phyloP scores from a whole-genome alignment of 1,140 invertebrate species.

The Drosophila pandora region DNA sequence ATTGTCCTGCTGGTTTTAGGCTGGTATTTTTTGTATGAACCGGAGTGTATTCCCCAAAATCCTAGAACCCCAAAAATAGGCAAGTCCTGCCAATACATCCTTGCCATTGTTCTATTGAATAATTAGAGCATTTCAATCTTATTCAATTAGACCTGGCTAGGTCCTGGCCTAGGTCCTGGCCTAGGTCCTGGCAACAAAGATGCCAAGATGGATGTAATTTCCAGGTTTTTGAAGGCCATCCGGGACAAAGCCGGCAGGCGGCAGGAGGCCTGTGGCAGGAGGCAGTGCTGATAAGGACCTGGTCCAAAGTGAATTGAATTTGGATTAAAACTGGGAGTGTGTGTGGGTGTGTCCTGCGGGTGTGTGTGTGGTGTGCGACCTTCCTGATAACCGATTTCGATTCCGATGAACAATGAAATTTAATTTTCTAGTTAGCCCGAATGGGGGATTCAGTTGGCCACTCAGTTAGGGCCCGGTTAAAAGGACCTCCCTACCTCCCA shows the following conservation, averaged over 20 bases:
- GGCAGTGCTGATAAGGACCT: conserved; percentile 2
- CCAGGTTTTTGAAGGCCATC: conserved; percentile 8
- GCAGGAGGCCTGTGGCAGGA: too few species aligned
- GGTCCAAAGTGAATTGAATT: conserved; percentile 44
- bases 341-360: neutral
- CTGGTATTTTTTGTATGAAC: neutral
- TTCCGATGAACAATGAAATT: conserved; percentile 36
- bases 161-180: neutral
- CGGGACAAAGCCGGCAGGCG: too few species aligned
- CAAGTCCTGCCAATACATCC: conserved; percentile 7
- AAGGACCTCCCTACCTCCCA: too few species aligned
- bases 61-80: neutral
- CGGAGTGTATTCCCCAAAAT: neutral
- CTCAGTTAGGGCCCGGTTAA: too few species aligned
- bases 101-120: conserved; percentile 50
- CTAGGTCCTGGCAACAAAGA: too few species aligned
- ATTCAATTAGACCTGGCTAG: conserved; percentile 49
- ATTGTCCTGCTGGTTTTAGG: too few species aligned
- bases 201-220: too few species aligned
- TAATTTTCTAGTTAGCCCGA: conserved; percentile 14
- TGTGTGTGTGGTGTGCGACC: too few species aligned
- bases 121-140: conserved; percentile 65
- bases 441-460: neutral
- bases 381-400: conserved; percentile 22
- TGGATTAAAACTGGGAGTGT: conserved; percentile 19